These are phyloP conservation scores for Ceyx cyanopectus DNA, from an alignment of 2,113 vertebrate genomes.

Conservation along the genomic window DNA sequence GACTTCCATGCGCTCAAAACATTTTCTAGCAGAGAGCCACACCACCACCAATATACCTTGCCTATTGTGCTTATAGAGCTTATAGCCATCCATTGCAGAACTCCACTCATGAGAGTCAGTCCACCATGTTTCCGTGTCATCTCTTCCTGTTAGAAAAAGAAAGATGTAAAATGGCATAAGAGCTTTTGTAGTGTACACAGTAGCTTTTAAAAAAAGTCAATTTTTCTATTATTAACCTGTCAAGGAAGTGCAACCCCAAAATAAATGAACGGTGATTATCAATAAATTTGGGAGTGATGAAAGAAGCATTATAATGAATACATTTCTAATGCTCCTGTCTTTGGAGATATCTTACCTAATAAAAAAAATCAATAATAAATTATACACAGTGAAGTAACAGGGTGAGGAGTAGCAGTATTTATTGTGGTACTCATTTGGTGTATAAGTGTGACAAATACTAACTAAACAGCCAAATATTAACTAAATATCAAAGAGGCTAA, in stretches of 20 bases:
- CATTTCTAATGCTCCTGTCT: background rate
- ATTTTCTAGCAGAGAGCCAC: too few relatives aligned
- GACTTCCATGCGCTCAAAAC: too few relatives aligned
- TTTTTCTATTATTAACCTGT: background rate
- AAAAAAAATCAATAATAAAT: background rate
- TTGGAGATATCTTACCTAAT: background rate
- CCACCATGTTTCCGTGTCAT: background rate
- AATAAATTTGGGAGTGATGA: background rate
- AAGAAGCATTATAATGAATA: background rate
- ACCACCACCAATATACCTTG: too few relatives aligned
- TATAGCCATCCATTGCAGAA: too few relatives aligned
- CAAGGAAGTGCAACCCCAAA: background rate
- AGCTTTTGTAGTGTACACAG: background rate
- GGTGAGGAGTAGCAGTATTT: background rate
- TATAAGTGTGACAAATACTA: background rate
- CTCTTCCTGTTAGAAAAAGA: background rate
- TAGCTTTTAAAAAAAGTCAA: background rate
- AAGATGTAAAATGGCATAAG: background rate
- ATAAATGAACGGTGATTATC: background rate
- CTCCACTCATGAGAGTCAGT: too few relatives aligned
- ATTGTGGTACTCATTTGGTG: background rate
- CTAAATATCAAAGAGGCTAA: background rate
- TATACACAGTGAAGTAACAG: background rate
- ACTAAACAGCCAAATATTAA: background rate
- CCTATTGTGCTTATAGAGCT: too few relatives aligned